These are phyloP conservation scores for Orthosia gothica DNA, from an alignment of 2,888 invertebrate species.

Conservation along the genomic window DNA sequence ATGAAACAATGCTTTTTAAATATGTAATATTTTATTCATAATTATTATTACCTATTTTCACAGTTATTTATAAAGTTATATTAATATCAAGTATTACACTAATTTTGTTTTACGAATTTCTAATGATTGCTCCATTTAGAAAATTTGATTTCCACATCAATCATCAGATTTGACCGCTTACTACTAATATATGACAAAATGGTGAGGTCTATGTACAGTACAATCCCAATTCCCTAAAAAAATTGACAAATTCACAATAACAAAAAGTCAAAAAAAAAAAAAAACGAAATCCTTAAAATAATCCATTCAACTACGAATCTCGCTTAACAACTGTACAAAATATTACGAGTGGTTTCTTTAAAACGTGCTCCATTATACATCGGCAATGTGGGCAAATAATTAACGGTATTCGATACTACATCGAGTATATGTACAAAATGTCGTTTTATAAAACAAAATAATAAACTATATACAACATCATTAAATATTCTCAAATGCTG, in stretches of 20 bases:
- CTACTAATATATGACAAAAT: constrained; percentile 88
- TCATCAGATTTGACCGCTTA: constrained; percentile 89
- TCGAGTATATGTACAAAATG: constrained; percentile 87
- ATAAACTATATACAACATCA: constrained; percentile 91
- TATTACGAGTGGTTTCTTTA: constrained; percentile 90
- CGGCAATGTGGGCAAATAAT: constrained; percentile 87
- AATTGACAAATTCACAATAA: constrained; percentile 94
- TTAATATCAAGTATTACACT: constrained; percentile 92
- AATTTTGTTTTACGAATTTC: constrained; percentile 90
- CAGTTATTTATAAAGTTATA: constrained; percentile 92
- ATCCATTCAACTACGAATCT: constrained; percentile 90
- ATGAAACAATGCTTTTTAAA: constrained; percentile 86
- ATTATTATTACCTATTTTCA: constrained; percentile 92
- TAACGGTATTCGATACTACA: constrained; percentile 80
- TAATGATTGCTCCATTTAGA: constrained; percentile 91
- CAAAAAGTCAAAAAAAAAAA: constrained; percentile 89
- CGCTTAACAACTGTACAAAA: constrained; percentile 91
- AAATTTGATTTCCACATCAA: constrained; percentile 91
- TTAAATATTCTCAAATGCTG: constrained; percentile 91
- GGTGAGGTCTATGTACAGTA: constrained; percentile 92
- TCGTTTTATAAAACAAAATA: constrained; percentile 90
- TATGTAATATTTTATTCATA: constrained; percentile 92
- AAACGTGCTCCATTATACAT: constrained; percentile 84
- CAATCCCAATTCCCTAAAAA: constrained; percentile 94
- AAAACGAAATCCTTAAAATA: constrained; percentile 87